Base-by-base conservation (phyloP, 2,797 vertebrate genomes). In the Benthosema pterotum region DNA sequence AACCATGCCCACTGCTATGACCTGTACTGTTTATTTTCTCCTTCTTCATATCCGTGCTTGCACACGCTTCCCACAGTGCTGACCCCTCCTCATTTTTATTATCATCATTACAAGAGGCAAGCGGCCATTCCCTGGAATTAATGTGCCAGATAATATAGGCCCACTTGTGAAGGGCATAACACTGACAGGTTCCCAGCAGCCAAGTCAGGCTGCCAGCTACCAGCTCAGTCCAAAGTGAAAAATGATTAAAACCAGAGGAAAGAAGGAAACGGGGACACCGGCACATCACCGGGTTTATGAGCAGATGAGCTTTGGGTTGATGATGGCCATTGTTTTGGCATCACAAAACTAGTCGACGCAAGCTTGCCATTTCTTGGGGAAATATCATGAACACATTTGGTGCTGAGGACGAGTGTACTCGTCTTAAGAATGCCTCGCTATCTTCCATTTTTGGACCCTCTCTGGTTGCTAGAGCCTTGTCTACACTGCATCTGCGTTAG, bases 81-180 rank as follows among this genome's bases (percentile, higher is more conserved):
- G 2, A 61, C 70, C 59, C 69, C 52, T 67, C 47, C 53, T 52
- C 28, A 63, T 55, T 75, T 67, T 74, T 65, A 75, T 77, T 19
- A 16, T 59, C 60, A 50, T 71, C 68, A 49, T 78, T 68, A 71
- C 58, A 73, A 25, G 52, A 80, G 83, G 72, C 65, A 72, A 77
- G 75, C 0, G 32, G 62, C 53, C 68, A 25, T 79, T 83, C 25
- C 43, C 67, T 83, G 52, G 58, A 74, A 64, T 68, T 77, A 86
- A 80, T 74, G 69, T 53, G 52, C 57, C 47, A 58, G 25, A 73
- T 84, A 66, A 83, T 83, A 83, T 83, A 71, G 68, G 43, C 43
- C 25, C 57, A 52, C 57, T 67, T 52, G 50, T 72, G 75, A 84
- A 81, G 75, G 71, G 67, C 77, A 79, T 13, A 57, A 60, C 28